Conservation (phyloP, 2,797 vertebrate genomes). For the Labroides dimidiatus region DNA sequence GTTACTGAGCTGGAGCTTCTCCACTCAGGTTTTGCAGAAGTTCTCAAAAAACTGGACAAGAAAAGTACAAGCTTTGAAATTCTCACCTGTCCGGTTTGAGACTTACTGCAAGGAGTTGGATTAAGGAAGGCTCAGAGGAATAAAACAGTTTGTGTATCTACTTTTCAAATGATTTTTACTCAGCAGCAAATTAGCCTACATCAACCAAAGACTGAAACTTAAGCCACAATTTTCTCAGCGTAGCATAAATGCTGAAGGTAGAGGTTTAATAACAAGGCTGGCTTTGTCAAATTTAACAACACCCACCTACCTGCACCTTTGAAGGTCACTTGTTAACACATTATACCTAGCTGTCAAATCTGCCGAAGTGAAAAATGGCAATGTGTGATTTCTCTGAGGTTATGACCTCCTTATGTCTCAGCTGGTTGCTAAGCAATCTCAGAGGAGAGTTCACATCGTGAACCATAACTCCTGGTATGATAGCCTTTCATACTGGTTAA, state of each 20-base stretch:
- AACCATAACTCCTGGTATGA: neutral
- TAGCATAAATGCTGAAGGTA: neutral
- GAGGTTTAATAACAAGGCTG: neutral
- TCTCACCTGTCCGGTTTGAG: constrained; percentile 9
- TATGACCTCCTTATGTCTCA: neutral
- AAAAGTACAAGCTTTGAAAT: constrained; percentile 23
- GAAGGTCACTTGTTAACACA: constrained; percentile 9
- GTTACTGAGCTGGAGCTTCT: constrained; percentile 33
- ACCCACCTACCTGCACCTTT: constrained; percentile 7
- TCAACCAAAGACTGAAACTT: neutral
- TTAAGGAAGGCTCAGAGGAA: neutral
- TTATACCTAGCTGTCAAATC: constrained; percentile 1
- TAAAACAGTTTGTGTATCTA: neutral
- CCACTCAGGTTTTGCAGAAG: constrained; percentile 18
- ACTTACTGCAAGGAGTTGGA: neutral
- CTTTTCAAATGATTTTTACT: neutral
- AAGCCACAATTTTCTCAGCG: constrained; percentile 1
- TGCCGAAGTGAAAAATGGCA: neutral
- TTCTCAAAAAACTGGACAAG: constrained; percentile 14
- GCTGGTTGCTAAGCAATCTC: neutral
- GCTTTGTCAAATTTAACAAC: constrained; percentile 15
- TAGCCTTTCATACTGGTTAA: neutral
- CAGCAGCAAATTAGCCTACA: neutral
- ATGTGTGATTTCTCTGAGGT: neutral
- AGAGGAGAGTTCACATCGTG: neutral